These are phyloP conservation scores for Apeira syringaria DNA, from an alignment of 2,888 invertebrate genomes.

Conservation along the genomic window DNA sequence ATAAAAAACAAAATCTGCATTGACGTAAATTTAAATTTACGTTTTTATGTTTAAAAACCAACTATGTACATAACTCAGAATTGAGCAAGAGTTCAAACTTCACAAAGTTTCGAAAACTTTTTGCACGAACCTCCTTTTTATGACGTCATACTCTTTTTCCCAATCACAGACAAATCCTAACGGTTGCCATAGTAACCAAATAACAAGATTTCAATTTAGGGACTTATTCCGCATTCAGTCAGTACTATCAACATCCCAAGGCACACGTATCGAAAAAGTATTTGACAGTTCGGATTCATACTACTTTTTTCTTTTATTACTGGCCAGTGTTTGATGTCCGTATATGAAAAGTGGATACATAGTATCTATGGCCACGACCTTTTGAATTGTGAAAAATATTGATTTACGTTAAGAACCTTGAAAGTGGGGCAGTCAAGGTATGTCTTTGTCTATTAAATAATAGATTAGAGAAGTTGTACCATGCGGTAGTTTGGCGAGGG, in stretches of 20 bases:
- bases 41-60: slow-evolving; percentile 23
- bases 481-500: slow-evolving; percentile 9
- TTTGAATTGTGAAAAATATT: slow-evolving; percentile 57
- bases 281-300: slow-evolving; percentile 5
- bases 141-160: slow-evolving; percentile 26
- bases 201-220: slow-evolving; percentile 46
- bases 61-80: slow-evolving; percentile 13
- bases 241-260: background rate
- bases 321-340: slow-evolving; percentile 14
- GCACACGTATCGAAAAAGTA: slow-evolving; percentile 9
- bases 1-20: no score
- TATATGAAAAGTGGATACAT: slow-evolving; percentile 3
- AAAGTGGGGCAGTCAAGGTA: slow-evolving; percentile 46
- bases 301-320: slow-evolving; percentile 9
- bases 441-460: slow-evolving; percentile 40
- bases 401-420: slow-evolving; percentile 43
- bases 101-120: slow-evolving; percentile 12
- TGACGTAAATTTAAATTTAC: no score
- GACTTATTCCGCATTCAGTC: slow-evolving; percentile 5
- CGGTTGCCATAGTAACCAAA: slow-evolving; percentile 59
- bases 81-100: background rate
- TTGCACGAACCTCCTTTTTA: slow-evolving; percentile 5
- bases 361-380: slow-evolving; percentile 14
- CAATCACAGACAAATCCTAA: slow-evolving; percentile 12
- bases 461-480: slow-evolving; percentile 20